Evolutionary conservation across 2,888 invertebrate genomes (phyloP), one percentile per base, ranked within the genome.

Genomic region (Zelleria hepariella): DNA sequence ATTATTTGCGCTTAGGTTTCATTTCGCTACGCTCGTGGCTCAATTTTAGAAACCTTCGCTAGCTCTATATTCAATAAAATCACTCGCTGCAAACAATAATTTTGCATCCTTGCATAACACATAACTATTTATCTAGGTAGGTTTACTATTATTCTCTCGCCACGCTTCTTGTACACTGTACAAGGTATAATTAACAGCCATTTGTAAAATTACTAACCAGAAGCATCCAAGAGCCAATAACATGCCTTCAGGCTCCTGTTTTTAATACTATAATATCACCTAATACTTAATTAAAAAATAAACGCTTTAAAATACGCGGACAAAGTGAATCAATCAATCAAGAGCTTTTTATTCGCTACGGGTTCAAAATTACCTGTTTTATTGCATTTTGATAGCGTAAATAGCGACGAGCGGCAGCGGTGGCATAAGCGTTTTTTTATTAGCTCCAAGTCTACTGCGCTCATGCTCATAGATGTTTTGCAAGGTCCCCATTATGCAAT

Each of bases 241-340:
- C 32, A 42, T 42, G 32, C 32, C 15, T 42, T 15, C 32, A 42
- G 10, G 32, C 10, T 10, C 32, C 32, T 1, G 32, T 42, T 42
- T 42, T 42, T 32, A 32, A 8, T 42, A 42, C n/a, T n/a, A n/a
- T n/a, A 42, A 42, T 42, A 42, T 10, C 32, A 42, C 5, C 10
- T 42, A 2, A 15, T n/a, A n/a, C n/a, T n/a, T 42, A 42, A 42
- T 42, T 10, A 42, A 15, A 42, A 42, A 15, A 15, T 15, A 0
- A 42, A 42, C 4, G 32, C 15, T 42, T 10, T 15, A 42, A 42
- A 42, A 42, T 15, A 15, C 15, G 32, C 32, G 3, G 51, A 51
- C 20, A 51, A 51, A 51, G n/a, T 51, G 21, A 51, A 51, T 51
- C 51, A 20, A 51, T 51, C 51, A 51, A 51, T 51, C 51, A 51